These are phyloP conservation scores for Amiota minor DNA, from an alignment of 2,888 invertebrate genomes.

Conservation along the genomic window DNA sequence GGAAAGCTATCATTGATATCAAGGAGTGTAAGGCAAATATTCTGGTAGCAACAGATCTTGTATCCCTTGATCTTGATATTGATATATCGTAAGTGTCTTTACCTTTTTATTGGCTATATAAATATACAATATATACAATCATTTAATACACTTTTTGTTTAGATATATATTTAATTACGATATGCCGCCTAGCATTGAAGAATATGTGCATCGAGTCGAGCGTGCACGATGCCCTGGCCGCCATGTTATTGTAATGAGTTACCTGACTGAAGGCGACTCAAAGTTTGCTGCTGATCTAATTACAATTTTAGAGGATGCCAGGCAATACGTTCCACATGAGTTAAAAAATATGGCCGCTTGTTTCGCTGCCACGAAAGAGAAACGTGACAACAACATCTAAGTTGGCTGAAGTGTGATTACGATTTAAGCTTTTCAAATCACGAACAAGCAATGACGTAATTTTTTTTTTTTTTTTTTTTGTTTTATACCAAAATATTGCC, in stretches of 20 bases:
- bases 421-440: too few relatives aligned
- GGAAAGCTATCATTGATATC: constrained; percentile 88
- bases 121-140: too few relatives aligned
- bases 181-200: too few relatives aligned
- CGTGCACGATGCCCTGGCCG: constrained; percentile 94
- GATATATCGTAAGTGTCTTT: constrained; percentile 84
- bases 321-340: constrained; percentile 86
- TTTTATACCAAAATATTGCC: too few relatives aligned
- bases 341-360: constrained; percentile 84
- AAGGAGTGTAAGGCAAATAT: constrained; percentile 85
- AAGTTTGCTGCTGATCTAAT: constrained; percentile 86
- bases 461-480: too few relatives aligned
- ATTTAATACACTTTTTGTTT: too few relatives aligned
- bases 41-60: constrained; percentile 95
- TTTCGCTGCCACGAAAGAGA: constrained; percentile 80
- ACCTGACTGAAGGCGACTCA: constrained; percentile 88
- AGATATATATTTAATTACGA: constrained; percentile 90
- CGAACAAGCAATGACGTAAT: too few relatives aligned
- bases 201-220: constrained; percentile 89
- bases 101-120: too few relatives aligned
- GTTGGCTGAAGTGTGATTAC: too few relatives aligned
- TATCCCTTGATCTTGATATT: constrained; percentile 94
- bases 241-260: constrained; percentile 86
- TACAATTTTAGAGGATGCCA: constrained; percentile 88
- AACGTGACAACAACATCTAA: too few relatives aligned